Percentiles rank a stretch among this genome's conserved stretches.
These are phyloP conservation scores for Mormyrus iriodes DNA, from an alignment of 2,113 vertebrate genomes.

Conservation along the genomic window DNA sequence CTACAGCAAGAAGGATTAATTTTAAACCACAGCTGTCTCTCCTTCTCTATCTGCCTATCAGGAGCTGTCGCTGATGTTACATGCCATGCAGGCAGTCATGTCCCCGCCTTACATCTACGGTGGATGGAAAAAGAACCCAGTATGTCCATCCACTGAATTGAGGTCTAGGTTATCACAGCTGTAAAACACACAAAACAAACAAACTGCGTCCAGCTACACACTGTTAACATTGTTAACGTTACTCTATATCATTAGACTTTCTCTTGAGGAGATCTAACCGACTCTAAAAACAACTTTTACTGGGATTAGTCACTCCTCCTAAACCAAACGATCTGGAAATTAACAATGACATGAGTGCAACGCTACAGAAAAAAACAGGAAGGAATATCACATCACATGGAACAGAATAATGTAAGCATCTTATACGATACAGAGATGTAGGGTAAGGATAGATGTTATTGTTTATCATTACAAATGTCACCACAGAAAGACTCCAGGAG, in stretches of 20 bases:
- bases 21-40: not conserved
- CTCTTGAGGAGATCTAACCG: slow-evolving; percentile 15
- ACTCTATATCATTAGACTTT: slow-evolving; percentile 14
- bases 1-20: not conserved
- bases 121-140: not conserved
- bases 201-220: slow-evolving; percentile 12
- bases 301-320: slow-evolving; percentile 21
- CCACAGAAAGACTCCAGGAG: not conserved
- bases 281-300: slow-evolving; percentile 26
- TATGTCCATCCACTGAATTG: not conserved
- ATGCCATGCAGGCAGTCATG: not conserved
- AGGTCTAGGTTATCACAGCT: not conserved
- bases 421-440: slow-evolving; percentile 30
- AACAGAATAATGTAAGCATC: slow-evolving; percentile 25
- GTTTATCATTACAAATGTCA: not conserved
- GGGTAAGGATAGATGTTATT: not conserved
- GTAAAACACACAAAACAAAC: slow-evolving; percentile 22
- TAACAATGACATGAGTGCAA: slow-evolving; percentile 18
- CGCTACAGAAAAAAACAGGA: slow-evolving; percentile 20
- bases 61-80: not conserved
- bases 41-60: not conserved
- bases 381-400: slow-evolving; percentile 28
- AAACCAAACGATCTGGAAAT: slow-evolving; percentile 21
- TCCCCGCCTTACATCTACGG: not conserved
- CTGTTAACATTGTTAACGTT: slow-evolving; percentile 5